A percentile compares a stretch with the other conserved stretches of the same genome.
phyloP scores from a whole-genome alignment of 2,113 vertebrate species.

The Nothocercus nigrocapillus region DNA sequence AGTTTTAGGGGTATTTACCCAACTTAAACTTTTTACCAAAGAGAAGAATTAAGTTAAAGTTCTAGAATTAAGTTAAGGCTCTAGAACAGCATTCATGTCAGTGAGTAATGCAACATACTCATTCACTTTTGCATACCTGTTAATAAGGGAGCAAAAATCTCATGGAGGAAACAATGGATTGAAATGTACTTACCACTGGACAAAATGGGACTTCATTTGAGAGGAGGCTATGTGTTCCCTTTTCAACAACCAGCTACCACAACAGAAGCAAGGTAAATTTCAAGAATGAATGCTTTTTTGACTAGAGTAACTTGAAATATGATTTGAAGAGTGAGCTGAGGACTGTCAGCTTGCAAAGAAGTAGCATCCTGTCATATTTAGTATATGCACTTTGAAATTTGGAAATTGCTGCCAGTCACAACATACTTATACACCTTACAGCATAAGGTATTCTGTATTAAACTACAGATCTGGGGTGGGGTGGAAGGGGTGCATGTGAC shows the following conservation, averaged over 20 bases:
- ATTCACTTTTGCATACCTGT: not conserved
- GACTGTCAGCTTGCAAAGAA: too few species aligned
- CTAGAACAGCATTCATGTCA: not conserved
- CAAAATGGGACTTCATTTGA: constrained; percentile 90
- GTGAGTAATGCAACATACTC: not conserved
- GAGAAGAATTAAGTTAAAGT: not conserved
- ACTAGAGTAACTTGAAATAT: accelerated
- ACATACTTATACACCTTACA: not conserved
- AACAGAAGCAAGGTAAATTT: constrained; percentile 82
- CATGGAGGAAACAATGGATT: constrained; percentile 57
- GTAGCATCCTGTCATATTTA: not conserved
- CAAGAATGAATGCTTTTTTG: accelerated
- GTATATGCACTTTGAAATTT: not conserved
- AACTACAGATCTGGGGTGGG: not conserved
- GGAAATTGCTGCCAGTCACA: too few species aligned
- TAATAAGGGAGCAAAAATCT: constrained; percentile 74
- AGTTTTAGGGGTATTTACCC: not conserved
- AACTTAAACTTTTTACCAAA: not conserved
- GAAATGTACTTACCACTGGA: constrained; percentile 83
- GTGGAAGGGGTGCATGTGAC: too few species aligned
- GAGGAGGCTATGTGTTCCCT: constrained; percentile 89
- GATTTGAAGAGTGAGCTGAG: too few species aligned
- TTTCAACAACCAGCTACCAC: constrained; percentile 84
- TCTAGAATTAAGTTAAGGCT: too few species aligned
- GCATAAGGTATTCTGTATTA: not conserved